Evolutionary conservation across 2,113 vertebrate genomes (phyloP).

Genomic region (Strix aluco): DNA sequence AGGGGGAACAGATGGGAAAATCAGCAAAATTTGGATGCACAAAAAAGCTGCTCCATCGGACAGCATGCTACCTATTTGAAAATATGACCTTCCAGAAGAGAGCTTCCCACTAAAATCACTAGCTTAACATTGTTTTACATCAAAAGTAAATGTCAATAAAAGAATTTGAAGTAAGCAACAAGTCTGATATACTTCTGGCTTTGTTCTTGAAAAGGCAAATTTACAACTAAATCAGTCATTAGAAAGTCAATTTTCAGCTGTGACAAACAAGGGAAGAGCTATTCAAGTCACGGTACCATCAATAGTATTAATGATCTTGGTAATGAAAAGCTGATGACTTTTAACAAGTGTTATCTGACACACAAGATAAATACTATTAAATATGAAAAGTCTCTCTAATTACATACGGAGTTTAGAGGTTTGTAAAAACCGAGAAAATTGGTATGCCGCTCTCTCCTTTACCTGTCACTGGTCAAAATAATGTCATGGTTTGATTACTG

Average conservation of each 20-base stretch:
- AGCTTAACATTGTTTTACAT: background rate
- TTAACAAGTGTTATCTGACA: constrained; percentile 55
- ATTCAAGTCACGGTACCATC: constrained; percentile 23
- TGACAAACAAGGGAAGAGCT: background rate
- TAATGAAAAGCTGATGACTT: constrained; percentile 59
- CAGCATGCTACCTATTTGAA: background rate
- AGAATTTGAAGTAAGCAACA: background rate
- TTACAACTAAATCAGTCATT: constrained; percentile 7
- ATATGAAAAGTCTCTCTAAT: constrained; percentile 56
- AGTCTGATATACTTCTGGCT: background rate
- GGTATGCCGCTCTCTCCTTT: fast-evolving
- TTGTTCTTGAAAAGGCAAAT: constrained; percentile 46
- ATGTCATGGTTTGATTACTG: background rate
- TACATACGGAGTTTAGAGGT: background rate
- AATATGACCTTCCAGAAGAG: constrained; percentile 3
- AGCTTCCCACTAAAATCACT: background rate
- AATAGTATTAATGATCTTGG: constrained; percentile 32
- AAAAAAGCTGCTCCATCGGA: background rate
- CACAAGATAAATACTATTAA: constrained; percentile 51
- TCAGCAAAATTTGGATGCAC: constrained; percentile 8
- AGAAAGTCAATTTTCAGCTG: constrained; percentile 15
- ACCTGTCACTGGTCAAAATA: background rate
- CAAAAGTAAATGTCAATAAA: background rate
- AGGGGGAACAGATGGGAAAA: constrained; percentile 36
- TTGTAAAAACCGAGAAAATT: background rate